A percentile compares a stretch with the other conserved stretches of the same genome.
phyloP scores from a whole-genome alignment of 2,113 vertebrate species.

The Mobula hypostoma region DNA sequence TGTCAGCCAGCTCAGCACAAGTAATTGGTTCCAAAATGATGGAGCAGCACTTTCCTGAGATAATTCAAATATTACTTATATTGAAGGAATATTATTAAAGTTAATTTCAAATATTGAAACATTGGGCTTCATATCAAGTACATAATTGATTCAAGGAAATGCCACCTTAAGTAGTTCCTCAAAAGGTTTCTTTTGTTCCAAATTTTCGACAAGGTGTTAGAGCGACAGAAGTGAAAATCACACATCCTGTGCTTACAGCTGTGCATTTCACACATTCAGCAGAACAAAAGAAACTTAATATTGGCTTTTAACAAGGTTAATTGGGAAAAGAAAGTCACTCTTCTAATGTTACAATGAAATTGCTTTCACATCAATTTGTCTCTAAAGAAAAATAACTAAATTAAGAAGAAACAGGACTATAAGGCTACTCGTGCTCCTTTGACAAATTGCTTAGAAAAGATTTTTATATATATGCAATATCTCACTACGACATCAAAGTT shows the following conservation, averaged over 20 bases:
- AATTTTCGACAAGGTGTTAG: not conserved
- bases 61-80: not conserved
- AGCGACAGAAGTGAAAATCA: not conserved
- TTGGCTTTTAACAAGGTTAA: slow-evolving; percentile 61
- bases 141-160: slow-evolving; percentile 13
- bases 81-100: slow-evolving; percentile 23
- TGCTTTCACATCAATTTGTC: slow-evolving; percentile 54
- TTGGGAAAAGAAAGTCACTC: slow-evolving; percentile 64
- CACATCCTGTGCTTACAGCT: not conserved
- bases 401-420: not conserved
- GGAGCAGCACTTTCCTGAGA: not conserved
- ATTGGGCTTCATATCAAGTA: not conserved
- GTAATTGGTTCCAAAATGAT: not conserved
- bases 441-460: not conserved
- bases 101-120: slow-evolving; percentile 19
- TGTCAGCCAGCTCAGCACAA: not conserved
- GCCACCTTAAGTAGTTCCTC: not conserved
- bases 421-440: not conserved
- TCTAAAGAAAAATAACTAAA: not conserved
- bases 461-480: not conserved
- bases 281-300: slow-evolving; percentile 55
- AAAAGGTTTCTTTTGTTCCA: not conserved
- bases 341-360: slow-evolving; percentile 54
- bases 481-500: too few species aligned
- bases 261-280: slow-evolving; percentile 22